These are phyloP conservation scores for Lagorchestes hirsutus DNA, from an alignment of 2,797 vertebrate genomes.

Conservation along the genomic window DNA sequence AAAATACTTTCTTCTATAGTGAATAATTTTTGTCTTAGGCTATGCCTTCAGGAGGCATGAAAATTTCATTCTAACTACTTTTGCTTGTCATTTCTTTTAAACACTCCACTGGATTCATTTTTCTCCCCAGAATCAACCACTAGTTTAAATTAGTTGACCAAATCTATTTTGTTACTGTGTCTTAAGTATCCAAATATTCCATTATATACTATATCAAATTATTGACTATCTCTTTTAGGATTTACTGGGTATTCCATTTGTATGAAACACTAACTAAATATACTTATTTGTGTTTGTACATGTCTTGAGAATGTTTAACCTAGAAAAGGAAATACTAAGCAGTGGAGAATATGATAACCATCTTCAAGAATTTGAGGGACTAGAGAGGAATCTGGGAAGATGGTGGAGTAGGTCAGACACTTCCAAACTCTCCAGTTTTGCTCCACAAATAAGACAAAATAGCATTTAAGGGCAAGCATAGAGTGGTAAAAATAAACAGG, in stretches of 20 bases:
- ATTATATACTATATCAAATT: not conserved
- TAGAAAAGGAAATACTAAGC: not conserved
- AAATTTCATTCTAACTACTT: not conserved
- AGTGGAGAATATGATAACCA: not conserved
- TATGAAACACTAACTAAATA: not conserved
- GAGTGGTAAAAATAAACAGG: too few relatives aligned
- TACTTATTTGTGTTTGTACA: not conserved
- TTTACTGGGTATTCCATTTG: not conserved
- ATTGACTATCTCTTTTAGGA: not conserved
- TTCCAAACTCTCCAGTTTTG: too few relatives aligned
- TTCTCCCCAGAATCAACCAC: not conserved
- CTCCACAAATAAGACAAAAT: too few relatives aligned
- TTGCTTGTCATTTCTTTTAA: not conserved
- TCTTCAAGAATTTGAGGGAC: not conserved
- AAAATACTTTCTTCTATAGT: constrained; percentile 16
- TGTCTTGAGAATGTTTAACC: not conserved
- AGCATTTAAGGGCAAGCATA: too few relatives aligned
- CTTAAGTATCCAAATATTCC: not conserved
- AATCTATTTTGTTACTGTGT: not conserved
- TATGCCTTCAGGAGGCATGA: not conserved
- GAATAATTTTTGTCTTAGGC: constrained; percentile 16
- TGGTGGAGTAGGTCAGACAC: too few relatives aligned
- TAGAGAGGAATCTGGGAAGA: too few relatives aligned
- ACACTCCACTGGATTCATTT: not conserved
- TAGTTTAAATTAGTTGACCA: not conserved